Conservation (phyloP, 2,113 vertebrate genomes). For the Isurus oxyrinchus region DNA sequence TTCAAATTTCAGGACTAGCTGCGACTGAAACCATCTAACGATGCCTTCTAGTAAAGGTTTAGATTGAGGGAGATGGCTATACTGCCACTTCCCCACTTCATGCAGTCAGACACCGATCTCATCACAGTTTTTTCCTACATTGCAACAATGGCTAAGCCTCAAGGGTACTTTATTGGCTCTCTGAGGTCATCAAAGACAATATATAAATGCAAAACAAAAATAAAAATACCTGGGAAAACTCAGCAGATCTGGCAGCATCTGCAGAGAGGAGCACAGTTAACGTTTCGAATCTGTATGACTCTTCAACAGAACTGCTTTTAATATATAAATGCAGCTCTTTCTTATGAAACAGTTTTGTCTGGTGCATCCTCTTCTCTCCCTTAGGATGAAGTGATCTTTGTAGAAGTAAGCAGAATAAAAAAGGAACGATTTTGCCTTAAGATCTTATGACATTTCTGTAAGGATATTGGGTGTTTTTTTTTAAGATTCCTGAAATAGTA, state of each 20-base stretch:
- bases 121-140: background rate
- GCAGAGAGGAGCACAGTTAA: too few species aligned
- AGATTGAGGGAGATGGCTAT: background rate
- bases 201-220: too few species aligned
- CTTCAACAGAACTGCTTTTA: background rate
- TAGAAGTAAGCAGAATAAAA: background rate
- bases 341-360: background rate
- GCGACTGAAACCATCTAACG: background rate
- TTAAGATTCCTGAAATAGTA: background rate
- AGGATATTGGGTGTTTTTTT: background rate
- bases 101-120: background rate
- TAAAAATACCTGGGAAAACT: too few species aligned
- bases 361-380: background rate
- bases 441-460: background rate
- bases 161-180: background rate
- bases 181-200: background rate
- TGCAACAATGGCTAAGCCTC: background rate
- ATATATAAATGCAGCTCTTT: background rate
- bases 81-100: too few species aligned
- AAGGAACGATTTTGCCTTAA: background rate
- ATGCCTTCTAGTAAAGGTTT: background rate
- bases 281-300: too few species aligned
- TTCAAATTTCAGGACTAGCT: background rate
- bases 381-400: background rate
- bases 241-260: too few species aligned